Evolutionary conservation across 2,797 vertebrate genomes (phyloP), one percentile per base, ranked within the genome.

Genomic region (Champsocephalus gunnari): DNA sequence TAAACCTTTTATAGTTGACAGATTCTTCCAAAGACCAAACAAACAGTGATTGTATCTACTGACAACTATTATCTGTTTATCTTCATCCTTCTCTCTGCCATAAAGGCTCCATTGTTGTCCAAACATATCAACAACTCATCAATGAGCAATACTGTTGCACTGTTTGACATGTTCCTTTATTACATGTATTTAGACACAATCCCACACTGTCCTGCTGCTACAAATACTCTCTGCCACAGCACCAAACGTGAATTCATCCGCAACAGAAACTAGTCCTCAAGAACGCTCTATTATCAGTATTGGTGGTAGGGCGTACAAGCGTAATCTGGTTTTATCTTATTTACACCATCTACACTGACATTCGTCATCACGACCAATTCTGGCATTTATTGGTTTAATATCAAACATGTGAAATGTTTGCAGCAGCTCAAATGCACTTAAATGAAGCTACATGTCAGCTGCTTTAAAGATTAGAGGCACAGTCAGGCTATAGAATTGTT

Each of bases 251-350:
- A 34, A 54, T 60, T 72, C 54, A 54, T 79, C 38, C 9, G 11
- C 51, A 3, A 12, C 59, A 44, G 45, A 75, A 83, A 72, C 66
- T 65, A 75, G 55, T 62, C 28, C 19, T 8, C 6, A 12, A 19
- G 5, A 38, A 49, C 16, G 24, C 11, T 19, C 1, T 7, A 38
- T 38, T 38, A 7, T 9, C 34, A 38, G 34, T 38, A 38, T 38
- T 38, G 34, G 34, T 38, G 34, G 34, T 38, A 38, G 6, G 34
- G 34, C 34, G 8, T 38, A 38, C 34, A 38, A 38, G 8, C 2
- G 9, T 9, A 38, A 38, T 38, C 34, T 38, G 34, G 7, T 38
- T 38, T 38, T 38, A 38, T 38, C 34, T 38, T 38, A 38, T 38
- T 28, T 9, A 38, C 9, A 38, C 34, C 34, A 9, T 38, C 34